These are phyloP conservation scores for Uria lomvia DNA, from an alignment of 2,113 vertebrate genomes.

Conservation along the genomic window DNA sequence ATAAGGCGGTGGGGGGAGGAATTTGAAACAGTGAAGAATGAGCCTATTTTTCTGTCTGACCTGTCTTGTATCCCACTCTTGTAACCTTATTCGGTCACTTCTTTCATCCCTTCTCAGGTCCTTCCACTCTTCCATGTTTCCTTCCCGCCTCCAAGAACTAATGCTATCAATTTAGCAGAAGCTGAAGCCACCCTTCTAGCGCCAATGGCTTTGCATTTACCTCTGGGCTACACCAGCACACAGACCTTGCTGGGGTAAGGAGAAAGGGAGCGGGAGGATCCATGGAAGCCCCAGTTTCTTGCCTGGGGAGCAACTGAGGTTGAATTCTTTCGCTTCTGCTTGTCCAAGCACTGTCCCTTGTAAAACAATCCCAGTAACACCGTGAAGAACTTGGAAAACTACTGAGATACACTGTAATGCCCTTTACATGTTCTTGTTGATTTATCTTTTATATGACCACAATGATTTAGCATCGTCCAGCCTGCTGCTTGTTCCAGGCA, in stretches of 20 bases:
- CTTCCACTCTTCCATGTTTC: not conserved
- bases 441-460: not conserved
- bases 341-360: not conserved
- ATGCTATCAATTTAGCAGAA: not conserved
- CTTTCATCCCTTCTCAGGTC: not conserved
- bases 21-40: not conserved
- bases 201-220: not conserved
- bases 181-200: not conserved
- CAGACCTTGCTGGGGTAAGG: not conserved
- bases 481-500: too few relatives aligned
- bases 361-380: not conserved
- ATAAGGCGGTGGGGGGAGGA: not conserved
- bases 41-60: not conserved
- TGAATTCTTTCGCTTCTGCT: not conserved
- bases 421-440: not conserved
- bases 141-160: not conserved
- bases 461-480: accelerated
- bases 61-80: not conserved
- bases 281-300: not conserved
- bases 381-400: not conserved
- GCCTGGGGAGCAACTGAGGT: not conserved
- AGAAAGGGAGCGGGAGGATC: not conserved
- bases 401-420: accelerated
- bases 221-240: accelerated
- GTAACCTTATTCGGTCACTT: not conserved